These are phyloP conservation scores for Trachelus iudaicus DNA, from an alignment of 2,888 invertebrate genomes.

Conservation along the genomic window DNA sequence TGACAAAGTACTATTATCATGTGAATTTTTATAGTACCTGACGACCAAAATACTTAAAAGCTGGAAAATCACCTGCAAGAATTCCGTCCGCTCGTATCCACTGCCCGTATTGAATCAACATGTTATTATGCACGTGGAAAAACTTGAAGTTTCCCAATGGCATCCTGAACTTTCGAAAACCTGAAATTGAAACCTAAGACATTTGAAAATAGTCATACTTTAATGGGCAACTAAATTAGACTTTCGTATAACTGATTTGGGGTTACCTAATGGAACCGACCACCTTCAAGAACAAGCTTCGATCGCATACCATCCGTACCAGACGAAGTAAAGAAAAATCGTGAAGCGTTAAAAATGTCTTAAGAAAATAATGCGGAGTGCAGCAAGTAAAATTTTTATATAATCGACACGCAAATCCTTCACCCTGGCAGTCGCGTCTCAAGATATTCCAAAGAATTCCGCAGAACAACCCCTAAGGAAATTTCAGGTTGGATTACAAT, in stretches of 20 bases:
- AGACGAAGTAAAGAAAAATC: neutral
- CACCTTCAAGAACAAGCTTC: neutral
- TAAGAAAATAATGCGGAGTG: neutral
- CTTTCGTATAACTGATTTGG: neutral
- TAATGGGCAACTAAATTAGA: neutral
- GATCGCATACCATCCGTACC: neutral
- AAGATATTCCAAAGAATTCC: neutral
- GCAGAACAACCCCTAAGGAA: neutral
- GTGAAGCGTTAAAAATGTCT: neutral
- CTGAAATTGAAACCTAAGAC: neutral
- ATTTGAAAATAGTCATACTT: neutral
- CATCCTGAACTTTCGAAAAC: neutral
- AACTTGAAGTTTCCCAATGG: neutral
- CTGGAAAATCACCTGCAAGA: neutral
- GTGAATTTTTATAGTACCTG: neutral
- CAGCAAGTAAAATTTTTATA: neutral
- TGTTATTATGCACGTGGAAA: neutral
- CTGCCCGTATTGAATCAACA: neutral
- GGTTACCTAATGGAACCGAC: neutral
- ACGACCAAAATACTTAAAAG: neutral
- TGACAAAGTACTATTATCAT: neutral
- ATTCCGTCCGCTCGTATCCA: neutral
- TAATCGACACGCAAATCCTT: neutral
- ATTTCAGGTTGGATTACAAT: neutral
- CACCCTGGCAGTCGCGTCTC: neutral